These are phyloP conservation scores for Parnassius apollo DNA, from an alignment of 2,888 invertebrate species.

Conservation along the genomic window DNA sequence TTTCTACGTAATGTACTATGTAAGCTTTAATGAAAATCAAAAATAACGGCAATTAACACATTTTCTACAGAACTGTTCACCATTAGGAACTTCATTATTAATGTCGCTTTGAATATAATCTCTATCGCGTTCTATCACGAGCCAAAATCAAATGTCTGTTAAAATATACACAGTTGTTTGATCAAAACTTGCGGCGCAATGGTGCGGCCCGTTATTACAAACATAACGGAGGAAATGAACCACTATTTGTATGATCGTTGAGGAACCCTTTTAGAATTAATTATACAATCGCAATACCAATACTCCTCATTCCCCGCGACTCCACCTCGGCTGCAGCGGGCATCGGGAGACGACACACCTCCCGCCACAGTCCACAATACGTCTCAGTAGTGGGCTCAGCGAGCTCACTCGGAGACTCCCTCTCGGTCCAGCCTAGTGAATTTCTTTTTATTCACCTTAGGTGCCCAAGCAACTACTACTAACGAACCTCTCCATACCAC, in stretches of 20 bases:
- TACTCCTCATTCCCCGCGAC: too few species aligned
- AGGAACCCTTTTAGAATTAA: slow-evolving; percentile 6
- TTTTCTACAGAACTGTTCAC: slow-evolving; percentile 9
- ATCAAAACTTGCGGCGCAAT: slow-evolving; percentile 16
- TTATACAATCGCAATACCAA: not conserved
- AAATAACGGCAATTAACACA: slow-evolving; percentile 10
- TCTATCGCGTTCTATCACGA: not conserved
- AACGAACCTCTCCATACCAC: too few species aligned
- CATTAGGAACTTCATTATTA: not conserved
- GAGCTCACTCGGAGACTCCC: too few species aligned
- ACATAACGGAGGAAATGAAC: slow-evolving; percentile 16
- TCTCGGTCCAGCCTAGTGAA: too few species aligned
- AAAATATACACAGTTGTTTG: not conserved
- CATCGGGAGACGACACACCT: too few species aligned
- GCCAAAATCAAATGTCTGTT: not conserved
- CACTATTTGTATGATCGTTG: slow-evolving; percentile 10
- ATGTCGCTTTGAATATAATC: slow-evolving; percentile 4
- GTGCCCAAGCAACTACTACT: too few species aligned
- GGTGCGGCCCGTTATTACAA: slow-evolving; percentile 22
- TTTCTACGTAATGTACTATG: too few species aligned
- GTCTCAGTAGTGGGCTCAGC: too few species aligned
- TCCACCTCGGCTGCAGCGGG: too few species aligned
- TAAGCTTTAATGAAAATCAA: not conserved
- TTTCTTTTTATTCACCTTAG: too few species aligned
- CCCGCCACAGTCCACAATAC: too few species aligned